Conservation (phyloP, 2,888 invertebrate genomes). For the Hyposoter dolosus region DNA sequence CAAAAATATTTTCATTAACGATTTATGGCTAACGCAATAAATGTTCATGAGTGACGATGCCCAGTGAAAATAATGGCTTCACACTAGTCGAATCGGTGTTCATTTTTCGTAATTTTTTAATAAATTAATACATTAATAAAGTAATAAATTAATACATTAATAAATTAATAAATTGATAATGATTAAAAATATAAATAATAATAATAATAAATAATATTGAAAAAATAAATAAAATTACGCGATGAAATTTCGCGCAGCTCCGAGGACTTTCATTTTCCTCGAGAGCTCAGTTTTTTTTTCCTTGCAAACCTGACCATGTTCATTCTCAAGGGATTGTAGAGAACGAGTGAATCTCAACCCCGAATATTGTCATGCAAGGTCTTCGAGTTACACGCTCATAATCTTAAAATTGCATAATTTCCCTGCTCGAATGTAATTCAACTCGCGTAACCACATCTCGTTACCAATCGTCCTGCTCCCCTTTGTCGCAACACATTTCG, state of each 20-base stretch:
- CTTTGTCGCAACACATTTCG: slow-evolving; percentile 18
- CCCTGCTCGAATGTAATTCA: slow-evolving; percentile 19
- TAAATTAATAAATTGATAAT: too few relatives aligned
- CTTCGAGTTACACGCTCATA: not conserved
- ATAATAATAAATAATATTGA: too few relatives aligned
- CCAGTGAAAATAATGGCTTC: too few relatives aligned
- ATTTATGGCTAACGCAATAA: not conserved
- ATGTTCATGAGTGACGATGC: not conserved
- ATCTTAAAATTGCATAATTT: slow-evolving; percentile 27
- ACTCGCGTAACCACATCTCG: slow-evolving; percentile 2
- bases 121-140: too few relatives aligned
- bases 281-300: not conserved
- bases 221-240: not conserved
- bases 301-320: not conserved
- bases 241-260: not conserved
- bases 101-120: too few relatives aligned
- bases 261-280: not conserved
- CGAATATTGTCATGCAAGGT: not conserved
- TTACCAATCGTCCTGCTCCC: slow-evolving; percentile 8
- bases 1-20: not conserved
- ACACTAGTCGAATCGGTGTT: too few relatives aligned
- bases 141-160: too few relatives aligned
- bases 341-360: not conserved
- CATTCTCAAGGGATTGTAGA: not conserved
- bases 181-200: too few relatives aligned